Evolutionary conservation across 1,140 invertebrate species (phyloP), one percentile per base, ranked within the genome.

Genomic region (Cotesia typhae): DNA sequence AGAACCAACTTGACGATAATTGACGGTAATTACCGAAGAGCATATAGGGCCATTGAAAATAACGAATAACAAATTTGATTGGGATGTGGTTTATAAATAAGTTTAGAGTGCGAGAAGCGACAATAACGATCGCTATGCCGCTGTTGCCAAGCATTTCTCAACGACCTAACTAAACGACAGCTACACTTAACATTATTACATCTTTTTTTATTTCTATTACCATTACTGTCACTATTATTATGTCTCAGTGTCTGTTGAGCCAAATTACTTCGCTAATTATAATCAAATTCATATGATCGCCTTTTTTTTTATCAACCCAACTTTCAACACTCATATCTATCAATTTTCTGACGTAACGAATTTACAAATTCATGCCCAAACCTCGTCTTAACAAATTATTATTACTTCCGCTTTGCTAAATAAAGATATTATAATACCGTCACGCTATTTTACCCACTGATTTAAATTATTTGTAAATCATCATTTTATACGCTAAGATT

Each of bases 61-160:
- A 65, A 47, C 63, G 63, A 65, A 65, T 37, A 14, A 65, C 60
- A 71, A 71, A 60, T 59, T 64, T 71, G 69, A 17, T 74, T 60
- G 51, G 14, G 57, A 14, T 65, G 74, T 28, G 66, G 72, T 47
- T 70, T 65, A 74, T 71, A 60, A 67, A 76, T 64, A 65, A 14
- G n/a, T 47, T 60, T 63, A 9, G 47, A 51, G 37, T 20, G 57
- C 69, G 64, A 75, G 51, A 47, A 76, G 74, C 69, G 76, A 78
- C 72, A 78, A 76, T 80, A 79, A 80, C 72, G 74, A 78, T 78
- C 71, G 73, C 28, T 28, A 17, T 20, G 17, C 38, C 67, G 52
- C 5, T 55, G 65, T 35, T 80, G 81, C 81, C 81, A 83, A 83
- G 75, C 80, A 64, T 83, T 83, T 82, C 80, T 68, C 76, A 82